Evolutionary conservation across 2,888 invertebrate genomes (phyloP), one percentile per base, ranked within the genome.

Genomic region (Stegophylla sp.): DNA sequence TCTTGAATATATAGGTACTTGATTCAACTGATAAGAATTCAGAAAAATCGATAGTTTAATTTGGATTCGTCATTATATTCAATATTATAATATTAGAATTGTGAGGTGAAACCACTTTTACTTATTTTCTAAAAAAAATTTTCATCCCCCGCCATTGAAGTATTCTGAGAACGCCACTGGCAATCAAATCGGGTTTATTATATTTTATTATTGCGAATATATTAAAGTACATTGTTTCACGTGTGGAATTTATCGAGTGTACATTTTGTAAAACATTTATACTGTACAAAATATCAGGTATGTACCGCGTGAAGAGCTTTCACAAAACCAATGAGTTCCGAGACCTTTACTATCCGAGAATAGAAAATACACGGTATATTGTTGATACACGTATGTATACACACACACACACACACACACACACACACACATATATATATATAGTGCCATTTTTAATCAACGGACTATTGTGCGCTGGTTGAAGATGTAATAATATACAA

Each of bases 391-490:
- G 20, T 45, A 26, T 28, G 17, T 34, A 51, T 71, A 56, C 41
- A 7, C 15, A 23, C 26, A 26, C 13, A 13, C 15, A 20, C 20
- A 53, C 48, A 7, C 48, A 48, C 10, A 13, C 53, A 51, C 10
- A 28, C n/a, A 61, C 20, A 15, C 26, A 26, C 3, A 9, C 4
- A 12, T 34, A 67, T 34, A 9, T 45, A 7, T 7, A 4, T n/a
- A 23, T 28, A 77, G 34, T 77, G 34, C 56, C 43, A 59, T 77
- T 77, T 77, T 79, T 71, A 69, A 79, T 79, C 61, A 79, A 79
- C 71, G 43, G 26, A 48, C 79, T 41, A 71, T 71, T 71, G 79
- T 71, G 41, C 61, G 41, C 61, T 43, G 17, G 34, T 48, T 26
- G 66, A 59, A 79, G 59, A 69, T 63, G 56, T 76, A 67, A 76